Conservation (phyloP, 2,888 invertebrate species). For the Dryobotodes eremita region DNA sequence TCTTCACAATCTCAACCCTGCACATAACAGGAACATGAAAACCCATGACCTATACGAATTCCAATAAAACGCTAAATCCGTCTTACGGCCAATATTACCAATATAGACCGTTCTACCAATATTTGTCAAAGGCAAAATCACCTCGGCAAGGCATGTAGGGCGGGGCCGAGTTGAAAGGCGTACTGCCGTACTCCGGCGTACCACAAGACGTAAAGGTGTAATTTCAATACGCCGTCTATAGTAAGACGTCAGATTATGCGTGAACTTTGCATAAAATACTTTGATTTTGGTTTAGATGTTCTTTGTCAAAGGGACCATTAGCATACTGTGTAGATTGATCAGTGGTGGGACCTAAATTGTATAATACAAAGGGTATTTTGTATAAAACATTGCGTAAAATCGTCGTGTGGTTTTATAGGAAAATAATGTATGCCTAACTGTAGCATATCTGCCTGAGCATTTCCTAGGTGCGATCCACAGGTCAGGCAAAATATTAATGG, state of each 20-base stretch:
- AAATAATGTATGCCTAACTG: too few species aligned
- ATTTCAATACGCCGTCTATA: slow-evolving; percentile 51
- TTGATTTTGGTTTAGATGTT: slow-evolving; percentile 54
- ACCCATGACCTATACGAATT: slow-evolving; percentile 66
- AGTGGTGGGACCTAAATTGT: slow-evolving; percentile 11
- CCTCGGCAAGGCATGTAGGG: slow-evolving; percentile 67
- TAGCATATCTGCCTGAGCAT: too few species aligned
- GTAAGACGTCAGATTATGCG: slow-evolving; percentile 60
- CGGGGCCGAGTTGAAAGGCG: slow-evolving; percentile 52
- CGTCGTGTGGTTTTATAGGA: neutral
- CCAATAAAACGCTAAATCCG: slow-evolving; percentile 78
- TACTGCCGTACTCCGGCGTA: slow-evolving; percentile 51
- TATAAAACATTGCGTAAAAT: neutral
- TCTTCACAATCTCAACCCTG: neutral
- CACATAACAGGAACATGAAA: slow-evolving; percentile 50
- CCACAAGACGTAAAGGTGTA: slow-evolving; percentile 56
- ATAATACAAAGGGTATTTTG: slow-evolving; percentile 25
- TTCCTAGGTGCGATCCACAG: neutral
- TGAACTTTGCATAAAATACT: slow-evolving; percentile 66
- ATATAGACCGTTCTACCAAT: slow-evolving; percentile 84
- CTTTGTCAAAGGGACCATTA: slow-evolving; percentile 53
- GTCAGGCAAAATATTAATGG: neutral
- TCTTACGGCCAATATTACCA: slow-evolving; percentile 75
- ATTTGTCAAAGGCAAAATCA: slow-evolving; percentile 84
- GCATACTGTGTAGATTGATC: slow-evolving; percentile 49